Evolutionary conservation across 2,888 invertebrate species (phyloP).

Genomic region (Nomada flava): DNA sequence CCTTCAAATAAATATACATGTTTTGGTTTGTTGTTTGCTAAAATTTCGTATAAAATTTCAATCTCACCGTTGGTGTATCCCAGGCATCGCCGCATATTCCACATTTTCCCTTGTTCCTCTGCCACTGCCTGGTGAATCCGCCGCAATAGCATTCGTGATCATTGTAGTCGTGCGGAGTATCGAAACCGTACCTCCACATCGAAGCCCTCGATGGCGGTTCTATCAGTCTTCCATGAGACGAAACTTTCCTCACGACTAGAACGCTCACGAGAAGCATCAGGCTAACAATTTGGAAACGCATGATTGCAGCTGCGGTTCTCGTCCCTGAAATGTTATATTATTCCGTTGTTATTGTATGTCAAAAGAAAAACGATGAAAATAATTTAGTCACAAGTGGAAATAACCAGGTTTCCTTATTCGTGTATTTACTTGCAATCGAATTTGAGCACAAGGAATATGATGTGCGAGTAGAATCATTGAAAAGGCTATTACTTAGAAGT

Average conservation of each 20-base stretch:
- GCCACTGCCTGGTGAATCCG: conserved; percentile 93
- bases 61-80: conserved; percentile 86
- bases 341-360: neutral
- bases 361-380: too few relatives aligned
- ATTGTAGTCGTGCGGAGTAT: conserved; percentile 95
- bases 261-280: conserved; percentile 53
- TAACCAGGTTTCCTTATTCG: too few relatives aligned
- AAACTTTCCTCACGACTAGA: conserved; percentile 79
- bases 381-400: too few relatives aligned
- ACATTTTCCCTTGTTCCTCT: conserved; percentile 92
- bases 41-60: conserved; percentile 3
- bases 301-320: conserved; percentile 35
- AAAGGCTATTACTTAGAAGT: too few relatives aligned
- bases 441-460: too few relatives aligned
- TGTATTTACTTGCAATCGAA: too few relatives aligned
- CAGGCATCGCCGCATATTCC: conserved; percentile 95
- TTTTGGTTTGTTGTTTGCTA: neutral
- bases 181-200: conserved; percentile 95
- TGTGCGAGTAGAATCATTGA: too few relatives aligned
- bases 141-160: conserved; percentile 96
- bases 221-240: conserved; percentile 90
- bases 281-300: conserved; percentile 60
- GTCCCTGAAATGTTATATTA: conserved; percentile 30
- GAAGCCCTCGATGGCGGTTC: conserved; percentile 95
- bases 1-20: neutral